phyloP scores from a whole-genome alignment of 2,113 vertebrate genomes.

The Ictidomys tridecemlineatus region DNA sequence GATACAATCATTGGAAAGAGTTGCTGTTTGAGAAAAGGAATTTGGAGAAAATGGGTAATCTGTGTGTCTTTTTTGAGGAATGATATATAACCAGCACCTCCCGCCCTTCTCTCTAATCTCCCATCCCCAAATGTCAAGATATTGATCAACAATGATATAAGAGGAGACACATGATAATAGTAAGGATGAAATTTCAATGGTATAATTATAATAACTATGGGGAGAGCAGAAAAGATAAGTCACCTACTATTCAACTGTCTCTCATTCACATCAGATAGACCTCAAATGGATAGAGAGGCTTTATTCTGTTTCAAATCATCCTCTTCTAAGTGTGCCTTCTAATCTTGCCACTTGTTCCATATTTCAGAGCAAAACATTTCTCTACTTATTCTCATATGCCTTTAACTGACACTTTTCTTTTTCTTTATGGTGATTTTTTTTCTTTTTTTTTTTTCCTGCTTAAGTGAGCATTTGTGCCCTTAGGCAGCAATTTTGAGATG shows the following conservation, averaged over 20 bases:
- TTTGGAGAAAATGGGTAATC: background rate
- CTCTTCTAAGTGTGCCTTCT: background rate
- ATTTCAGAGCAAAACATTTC: background rate
- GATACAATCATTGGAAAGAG: background rate
- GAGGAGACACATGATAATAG: background rate
- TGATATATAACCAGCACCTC: background rate
- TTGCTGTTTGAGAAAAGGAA: background rate
- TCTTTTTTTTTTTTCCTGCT: background rate
- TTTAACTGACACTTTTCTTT: conserved; percentile 1
- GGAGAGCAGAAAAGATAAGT: background rate
- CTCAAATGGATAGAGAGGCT: background rate
- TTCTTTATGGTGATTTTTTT: background rate
- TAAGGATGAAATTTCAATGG: background rate
- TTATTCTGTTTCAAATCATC: background rate
- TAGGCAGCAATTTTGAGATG: conserved; percentile 57
- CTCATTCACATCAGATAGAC: background rate
- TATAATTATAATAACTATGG: background rate
- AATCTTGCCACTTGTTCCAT: background rate
- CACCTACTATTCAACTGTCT: background rate
- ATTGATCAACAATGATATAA: background rate
- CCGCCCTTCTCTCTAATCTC: background rate
- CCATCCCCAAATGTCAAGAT: background rate
- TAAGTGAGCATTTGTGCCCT: conserved; percentile 46
- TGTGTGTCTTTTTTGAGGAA: background rate
- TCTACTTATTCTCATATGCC: background rate